phyloP scores from a whole-genome alignment of 2,797 vertebrate genomes.

The Amazona finschi region DNA sequence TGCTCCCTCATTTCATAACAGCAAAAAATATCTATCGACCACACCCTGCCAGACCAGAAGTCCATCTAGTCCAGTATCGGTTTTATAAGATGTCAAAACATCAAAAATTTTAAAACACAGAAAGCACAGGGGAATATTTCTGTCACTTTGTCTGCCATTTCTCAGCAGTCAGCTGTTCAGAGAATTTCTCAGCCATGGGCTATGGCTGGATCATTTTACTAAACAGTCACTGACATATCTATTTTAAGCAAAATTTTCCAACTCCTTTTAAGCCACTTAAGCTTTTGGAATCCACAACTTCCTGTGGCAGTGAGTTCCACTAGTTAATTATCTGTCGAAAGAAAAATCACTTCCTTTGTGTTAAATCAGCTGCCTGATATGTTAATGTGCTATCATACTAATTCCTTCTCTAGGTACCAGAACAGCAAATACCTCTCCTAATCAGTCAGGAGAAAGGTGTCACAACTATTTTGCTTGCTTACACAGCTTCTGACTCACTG shows the following conservation, averaged over 20 bases:
- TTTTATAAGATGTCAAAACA: neutral
- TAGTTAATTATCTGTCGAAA: neutral
- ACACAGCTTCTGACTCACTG: neutral
- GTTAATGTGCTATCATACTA: neutral
- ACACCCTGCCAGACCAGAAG: neutral
- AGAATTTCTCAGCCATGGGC: neutral
- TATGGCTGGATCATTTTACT: neutral
- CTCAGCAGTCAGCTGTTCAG: neutral
- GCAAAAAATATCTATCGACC: neutral
- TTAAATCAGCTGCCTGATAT: neutral
- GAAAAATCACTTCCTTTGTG: neutral
- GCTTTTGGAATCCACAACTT: neutral
- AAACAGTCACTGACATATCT: neutral
- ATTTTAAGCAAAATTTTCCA: neutral
- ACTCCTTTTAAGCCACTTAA: neutral
- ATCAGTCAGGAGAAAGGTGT: neutral
- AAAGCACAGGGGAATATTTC: neutral
- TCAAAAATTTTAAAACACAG: neutral
- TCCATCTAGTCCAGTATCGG: neutral
- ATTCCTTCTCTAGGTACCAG: neutral
- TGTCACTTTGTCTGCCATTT: neutral
- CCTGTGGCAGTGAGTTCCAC: neutral
- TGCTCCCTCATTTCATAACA: neutral
- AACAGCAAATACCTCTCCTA: neutral
- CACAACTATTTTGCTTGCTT: neutral